Conservation (phyloP, 2,888 invertebrate genomes). For the Ariolimax columbianus region DNA sequence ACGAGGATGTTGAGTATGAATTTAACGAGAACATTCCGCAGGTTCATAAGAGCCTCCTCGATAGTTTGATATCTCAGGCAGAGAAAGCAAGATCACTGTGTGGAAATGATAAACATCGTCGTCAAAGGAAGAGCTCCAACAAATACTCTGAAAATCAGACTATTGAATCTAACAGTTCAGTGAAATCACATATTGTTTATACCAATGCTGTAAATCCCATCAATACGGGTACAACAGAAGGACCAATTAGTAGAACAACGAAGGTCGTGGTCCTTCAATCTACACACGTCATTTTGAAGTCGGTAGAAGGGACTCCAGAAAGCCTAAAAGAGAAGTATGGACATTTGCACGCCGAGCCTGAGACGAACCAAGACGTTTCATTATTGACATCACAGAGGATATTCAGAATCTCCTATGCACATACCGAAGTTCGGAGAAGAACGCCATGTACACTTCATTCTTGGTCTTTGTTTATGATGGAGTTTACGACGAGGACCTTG, state of each 20-base stretch:
- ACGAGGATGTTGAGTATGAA: not conserved
- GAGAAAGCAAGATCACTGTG: slow-evolving; percentile 32
- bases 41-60: not conserved
- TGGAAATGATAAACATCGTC: not conserved
- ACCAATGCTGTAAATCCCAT: not conserved
- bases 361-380: slow-evolving; percentile 53
- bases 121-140: not conserved
- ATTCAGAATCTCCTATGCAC: slow-evolving; percentile 22
- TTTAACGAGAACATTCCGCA: not conserved
- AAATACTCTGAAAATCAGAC: not conserved
- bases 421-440: not conserved
- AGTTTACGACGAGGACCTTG: slow-evolving; percentile 43
- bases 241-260: not conserved
- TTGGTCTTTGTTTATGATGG: slow-evolving; percentile 51
- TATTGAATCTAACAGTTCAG: not conserved
- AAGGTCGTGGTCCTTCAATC: not conserved
- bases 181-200: slow-evolving; percentile 50
- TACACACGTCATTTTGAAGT: slow-evolving; percentile 38
- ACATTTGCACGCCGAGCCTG: slow-evolving; percentile 46
- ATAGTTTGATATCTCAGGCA: slow-evolving; percentile 47
- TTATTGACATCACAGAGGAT: slow-evolving; percentile 54
- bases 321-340: slow-evolving; percentile 53
- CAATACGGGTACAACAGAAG: not conserved
- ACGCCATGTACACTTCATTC: slow-evolving; percentile 34
- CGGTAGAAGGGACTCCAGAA: slow-evolving; percentile 38